Base-by-base conservation (phyloP, 2,888 invertebrate genomes). In the Pseudoips prasinana region DNA sequence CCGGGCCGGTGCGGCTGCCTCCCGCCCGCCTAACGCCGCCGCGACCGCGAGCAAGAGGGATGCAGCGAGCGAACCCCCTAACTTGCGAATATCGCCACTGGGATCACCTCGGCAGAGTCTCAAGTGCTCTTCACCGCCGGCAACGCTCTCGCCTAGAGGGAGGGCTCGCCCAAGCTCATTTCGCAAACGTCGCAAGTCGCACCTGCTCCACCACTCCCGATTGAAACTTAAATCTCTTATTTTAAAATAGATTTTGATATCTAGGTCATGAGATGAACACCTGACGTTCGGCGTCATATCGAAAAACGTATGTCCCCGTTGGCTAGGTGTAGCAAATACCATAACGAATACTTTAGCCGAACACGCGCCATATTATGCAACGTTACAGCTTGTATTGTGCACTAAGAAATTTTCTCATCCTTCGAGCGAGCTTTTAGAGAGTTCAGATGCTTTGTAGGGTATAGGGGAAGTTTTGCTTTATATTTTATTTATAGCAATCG, bases 341-440 rank as follows among this genome's bases (percentile, higher is more conserved):
- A 84, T 86, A 86, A 85, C 85, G 87, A 87, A 87, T 86, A 87
- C 79, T 88, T 88, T 85, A 80, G 84, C 78, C 79, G 83, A 83
- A 82, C 78, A 78, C 81, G 78, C 77, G 80, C 73, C 76, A 76
- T 85, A 84, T 87, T 87, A 87, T 86, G 85, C 86, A 87, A 87
- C 75, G 72, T 77, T 84, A 81, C 76, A 62, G 69, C 75, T 74
- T 78, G 77, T 79, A 80, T 80, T 79, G 74, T 80, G 72, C 71
- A 71, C 71, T 77, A 68, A 65, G 67, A 79, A 78, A 78, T 72
- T 74, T 82, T 69, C 74, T 73, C 68, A 58, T 74, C 69, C 72
- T 80, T 70, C 58, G 60, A 61, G 57, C 62, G 56, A 76, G 73
- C 75, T 80, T 78, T 76, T 58, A 67, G 56, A 65, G 59, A 53